phyloP scores from a whole-genome alignment of 2,888 invertebrate species.

The Cordilura impudica region DNA sequence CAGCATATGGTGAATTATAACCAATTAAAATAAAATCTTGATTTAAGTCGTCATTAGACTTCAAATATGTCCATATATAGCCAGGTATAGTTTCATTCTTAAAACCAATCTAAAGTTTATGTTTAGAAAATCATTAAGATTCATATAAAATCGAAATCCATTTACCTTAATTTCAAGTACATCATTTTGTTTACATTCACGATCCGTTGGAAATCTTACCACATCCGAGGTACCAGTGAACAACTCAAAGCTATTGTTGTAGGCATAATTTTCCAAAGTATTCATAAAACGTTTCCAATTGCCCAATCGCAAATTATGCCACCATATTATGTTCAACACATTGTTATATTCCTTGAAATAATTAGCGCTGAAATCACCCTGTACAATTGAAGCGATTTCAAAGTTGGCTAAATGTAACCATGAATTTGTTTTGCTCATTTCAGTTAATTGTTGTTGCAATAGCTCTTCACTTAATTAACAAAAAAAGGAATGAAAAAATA shows the following conservation, averaged over 20 bases:
- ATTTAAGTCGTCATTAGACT: constrained; percentile 27
- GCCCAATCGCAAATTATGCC: constrained; percentile 55
- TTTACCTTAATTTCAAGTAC: constrained; percentile 21
- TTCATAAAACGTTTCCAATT: constrained; percentile 55
- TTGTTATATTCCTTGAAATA: constrained; percentile 33
- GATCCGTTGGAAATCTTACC: neutral
- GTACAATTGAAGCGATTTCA: constrained; percentile 30
- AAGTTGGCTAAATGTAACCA: constrained; percentile 42
- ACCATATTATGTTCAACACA: constrained; percentile 55
- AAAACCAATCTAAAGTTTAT: constrained; percentile 4
- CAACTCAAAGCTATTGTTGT: constrained; percentile 35
- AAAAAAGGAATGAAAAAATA: neutral
- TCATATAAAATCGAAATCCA: neutral
- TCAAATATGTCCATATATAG: constrained; percentile 56
- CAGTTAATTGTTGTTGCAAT: neutral
- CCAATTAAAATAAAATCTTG: constrained; percentile 54
- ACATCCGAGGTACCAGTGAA: constrained; percentile 46
- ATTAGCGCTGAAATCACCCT: constrained; percentile 1
- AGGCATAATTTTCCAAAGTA: constrained; percentile 42
- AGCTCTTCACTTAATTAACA: no score
- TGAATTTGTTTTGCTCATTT: neutral
- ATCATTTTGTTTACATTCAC: neutral
- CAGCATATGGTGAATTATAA: constrained; percentile 55
- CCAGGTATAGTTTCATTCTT: constrained; percentile 31
- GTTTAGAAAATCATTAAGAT: neutral